Percentiles rank a stretch among this genome's conserved stretches.
Evolutionary conservation across 37 sponge, comb jelly and placozoan genomes (phyloP).

Genomic region (Oopsacas minuta): DNA sequence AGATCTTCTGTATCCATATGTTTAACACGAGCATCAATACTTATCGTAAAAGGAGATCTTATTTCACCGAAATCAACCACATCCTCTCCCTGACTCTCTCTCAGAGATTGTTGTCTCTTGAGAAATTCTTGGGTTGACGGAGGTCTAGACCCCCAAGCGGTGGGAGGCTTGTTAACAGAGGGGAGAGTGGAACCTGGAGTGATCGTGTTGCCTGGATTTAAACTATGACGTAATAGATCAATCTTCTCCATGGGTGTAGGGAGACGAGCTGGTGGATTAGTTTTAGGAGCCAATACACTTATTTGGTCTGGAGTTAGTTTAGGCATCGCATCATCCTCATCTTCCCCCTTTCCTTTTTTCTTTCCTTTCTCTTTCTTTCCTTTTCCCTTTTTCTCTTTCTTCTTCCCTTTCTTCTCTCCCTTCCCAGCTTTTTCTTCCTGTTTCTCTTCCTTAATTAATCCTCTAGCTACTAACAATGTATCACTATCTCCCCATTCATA

Average conservation of each 20-base stretch:
- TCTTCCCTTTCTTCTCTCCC: conserved; percentile 28
- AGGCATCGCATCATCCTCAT: not conserved
- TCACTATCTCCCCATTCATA: conserved; percentile 57
- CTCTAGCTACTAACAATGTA: conserved; percentile 21
- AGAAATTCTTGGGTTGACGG: conserved; percentile 20
- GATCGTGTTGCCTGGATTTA: conserved; percentile 28
- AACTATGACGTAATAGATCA: conserved; percentile 24
- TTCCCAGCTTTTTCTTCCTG: conserved; percentile 25
- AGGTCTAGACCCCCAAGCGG: conserved; percentile 43
- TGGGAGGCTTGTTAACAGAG: conserved; percentile 22
- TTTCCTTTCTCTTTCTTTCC: not conserved
- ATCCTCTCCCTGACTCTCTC: conserved; percentile 45
- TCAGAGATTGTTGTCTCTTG: conserved; percentile 21
- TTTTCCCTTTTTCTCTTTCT: conserved; percentile 32
- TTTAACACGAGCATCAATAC: conserved; percentile 52
- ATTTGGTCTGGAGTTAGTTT: not conserved
- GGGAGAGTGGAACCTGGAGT: conserved; percentile 33
- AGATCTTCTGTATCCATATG: not conserved
- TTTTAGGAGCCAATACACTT: conserved; percentile 29
- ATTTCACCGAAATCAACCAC: conserved; percentile 59
- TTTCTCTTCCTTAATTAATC: conserved; percentile 25
- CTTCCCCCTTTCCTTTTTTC: not conserved
- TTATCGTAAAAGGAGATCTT: conserved; percentile 62
- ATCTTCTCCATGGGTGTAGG: conserved; percentile 50
- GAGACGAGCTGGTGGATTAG: conserved; percentile 44